Evolutionary conservation across 1,140 invertebrate species (phyloP).

Genomic region (Drosophila prosaltans): DNA sequence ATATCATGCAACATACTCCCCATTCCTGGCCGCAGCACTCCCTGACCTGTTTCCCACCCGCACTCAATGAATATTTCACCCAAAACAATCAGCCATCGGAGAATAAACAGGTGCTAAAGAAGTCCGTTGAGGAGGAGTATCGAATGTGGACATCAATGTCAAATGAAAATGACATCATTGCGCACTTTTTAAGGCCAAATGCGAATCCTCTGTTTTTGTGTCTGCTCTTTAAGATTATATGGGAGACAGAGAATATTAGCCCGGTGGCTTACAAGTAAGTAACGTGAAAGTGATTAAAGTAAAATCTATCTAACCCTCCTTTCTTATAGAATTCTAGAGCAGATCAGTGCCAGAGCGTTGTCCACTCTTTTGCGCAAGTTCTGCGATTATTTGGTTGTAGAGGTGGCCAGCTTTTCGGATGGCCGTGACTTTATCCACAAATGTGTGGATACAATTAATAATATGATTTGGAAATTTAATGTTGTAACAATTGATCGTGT

Average conservation of each 20-base stretch:
- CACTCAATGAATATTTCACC: slow-evolving; percentile 91
- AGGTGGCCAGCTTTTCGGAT: slow-evolving; percentile 93
- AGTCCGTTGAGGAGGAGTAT: slow-evolving; percentile 97
- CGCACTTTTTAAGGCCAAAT: slow-evolving; percentile 95
- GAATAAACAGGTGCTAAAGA: slow-evolving; percentile 95
- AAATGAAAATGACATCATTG: slow-evolving; percentile 97
- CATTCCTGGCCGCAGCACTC: slow-evolving; percentile 97
- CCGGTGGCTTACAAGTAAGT: slow-evolving; percentile 96
- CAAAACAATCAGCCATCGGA: slow-evolving; percentile 93
- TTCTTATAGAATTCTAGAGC: slow-evolving; percentile 92
- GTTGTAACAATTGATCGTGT: slow-evolving; percentile 97
- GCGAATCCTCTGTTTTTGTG: slow-evolving; percentile 95
- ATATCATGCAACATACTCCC: slow-evolving; percentile 96
- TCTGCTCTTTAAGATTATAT: slow-evolving; percentile 97
- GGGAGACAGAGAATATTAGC: slow-evolving; percentile 96
- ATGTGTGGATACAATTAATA: slow-evolving; percentile 96
- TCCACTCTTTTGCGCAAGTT: slow-evolving; percentile 96
- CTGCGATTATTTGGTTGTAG: slow-evolving; percentile 96
- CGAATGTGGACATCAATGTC: slow-evolving; percentile 98
- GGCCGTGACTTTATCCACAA: slow-evolving; percentile 93
- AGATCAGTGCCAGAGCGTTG: slow-evolving; percentile 94
- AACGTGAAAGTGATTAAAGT: not conserved
- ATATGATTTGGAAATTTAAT: slow-evolving; percentile 99
- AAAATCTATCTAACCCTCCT: slow-evolving; percentile 22
- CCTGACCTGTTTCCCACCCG: slow-evolving; percentile 94